Base-by-base conservation (phyloP, 1,140 invertebrate species). In the Pteromalus puparum region DNA sequence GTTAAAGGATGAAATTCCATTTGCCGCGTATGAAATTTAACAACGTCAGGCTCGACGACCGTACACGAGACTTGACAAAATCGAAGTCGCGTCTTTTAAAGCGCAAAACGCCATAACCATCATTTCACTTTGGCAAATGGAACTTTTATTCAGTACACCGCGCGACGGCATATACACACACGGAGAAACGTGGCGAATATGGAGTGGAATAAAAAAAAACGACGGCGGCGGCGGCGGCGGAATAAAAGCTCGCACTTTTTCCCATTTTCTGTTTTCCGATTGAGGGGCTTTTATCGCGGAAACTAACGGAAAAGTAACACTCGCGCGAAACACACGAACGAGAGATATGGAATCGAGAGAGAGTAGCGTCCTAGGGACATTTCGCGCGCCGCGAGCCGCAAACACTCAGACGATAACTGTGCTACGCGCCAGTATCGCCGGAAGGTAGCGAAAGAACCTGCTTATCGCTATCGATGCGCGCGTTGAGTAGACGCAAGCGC, bases 261-360 rank as follows among this genome's bases (percentile, higher is more conserved):
- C 24, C 53, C 83, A 82, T 85, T 85, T 85, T 73, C 67, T 67
- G 21, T 82, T 82, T 85, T 82, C 42, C 84, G 80, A 85, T 85
- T 82, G 84, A 78, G 34, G n/a, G n/a, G 75, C 80, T 85, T 85
- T 85, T 85, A 85, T 82, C 80, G 53, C 65, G 26, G 67, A 70
- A 72, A 79, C 65, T 79, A 82, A 73, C 61, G 68, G 67, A 82
- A 85, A 82, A 82, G 80, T 82, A 82, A 81, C 78, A 82, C 68
- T 70, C 34, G 53, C 68, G 65, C 65, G 72, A 48, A 65, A 75
- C 18, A n/a, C 53, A 12, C 42, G 26, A 65, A 15, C 24, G 46
- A 48, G 24, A 2, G 2, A 13, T 68, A 26, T 70, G 72, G 73
- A 28, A n/a, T 30, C 38, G 42, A 28, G 38, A 76, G 61, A 34